These are phyloP conservation scores for Hyaena hyaena DNA, from an alignment of 2,113 vertebrate genomes.

Conservation along the genomic window DNA sequence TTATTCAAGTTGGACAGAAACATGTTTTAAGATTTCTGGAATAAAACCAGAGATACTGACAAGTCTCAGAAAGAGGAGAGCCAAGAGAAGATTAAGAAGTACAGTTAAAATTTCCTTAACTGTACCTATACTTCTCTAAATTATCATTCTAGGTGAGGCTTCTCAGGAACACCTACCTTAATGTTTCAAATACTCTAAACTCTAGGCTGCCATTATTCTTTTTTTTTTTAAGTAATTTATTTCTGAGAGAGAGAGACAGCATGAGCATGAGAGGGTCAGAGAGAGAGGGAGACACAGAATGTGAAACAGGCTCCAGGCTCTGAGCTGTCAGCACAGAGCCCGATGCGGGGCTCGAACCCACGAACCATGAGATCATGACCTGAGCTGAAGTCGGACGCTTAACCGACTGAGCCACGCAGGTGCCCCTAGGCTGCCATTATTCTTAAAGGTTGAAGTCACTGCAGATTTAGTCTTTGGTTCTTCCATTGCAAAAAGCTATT, in stretches of 20 bases:
- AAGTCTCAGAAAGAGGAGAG: background rate
- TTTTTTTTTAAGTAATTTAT: too few relatives aligned
- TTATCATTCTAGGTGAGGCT: background rate
- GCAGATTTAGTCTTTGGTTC: background rate
- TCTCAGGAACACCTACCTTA: background rate
- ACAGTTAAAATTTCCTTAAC: background rate
- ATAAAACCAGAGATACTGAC: background rate
- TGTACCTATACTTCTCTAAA: background rate
- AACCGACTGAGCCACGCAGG: too few relatives aligned
- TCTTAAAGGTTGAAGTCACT: background rate
- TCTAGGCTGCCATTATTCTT: background rate
- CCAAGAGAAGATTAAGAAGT: background rate
- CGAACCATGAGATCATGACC: too few relatives aligned
- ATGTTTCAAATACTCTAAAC: background rate
- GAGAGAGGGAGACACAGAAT: too few relatives aligned
- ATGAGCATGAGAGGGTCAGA: too few relatives aligned
- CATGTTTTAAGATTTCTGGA: background rate
- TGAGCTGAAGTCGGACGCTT: too few relatives aligned
- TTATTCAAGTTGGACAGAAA: slow-evolving; percentile 6
- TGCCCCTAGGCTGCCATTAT: background rate
- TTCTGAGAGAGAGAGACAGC: too few relatives aligned
- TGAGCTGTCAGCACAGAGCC: too few relatives aligned
- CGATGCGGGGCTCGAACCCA: too few relatives aligned
- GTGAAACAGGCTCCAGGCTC: too few relatives aligned
- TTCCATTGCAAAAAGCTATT: background rate